Conservation (phyloP, 2,888 invertebrate species). For the Andrena haemorrhoa region DNA sequence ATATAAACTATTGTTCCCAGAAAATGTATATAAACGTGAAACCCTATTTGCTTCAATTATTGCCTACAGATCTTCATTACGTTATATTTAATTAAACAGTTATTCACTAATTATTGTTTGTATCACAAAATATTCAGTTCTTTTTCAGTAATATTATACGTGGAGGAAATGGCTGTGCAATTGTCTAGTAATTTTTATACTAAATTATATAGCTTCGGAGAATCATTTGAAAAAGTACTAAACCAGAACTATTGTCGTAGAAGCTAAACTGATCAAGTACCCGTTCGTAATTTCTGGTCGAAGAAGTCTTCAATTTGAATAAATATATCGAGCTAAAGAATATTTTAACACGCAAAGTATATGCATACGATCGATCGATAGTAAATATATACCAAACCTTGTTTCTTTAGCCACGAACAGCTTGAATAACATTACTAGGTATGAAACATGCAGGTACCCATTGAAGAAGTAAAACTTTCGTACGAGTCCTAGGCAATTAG, state of each 20-base stretch:
- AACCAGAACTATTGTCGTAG: neutral
- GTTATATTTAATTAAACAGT: constrained; percentile 14
- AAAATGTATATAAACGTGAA: neutral
- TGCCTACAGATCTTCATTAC: constrained; percentile 11
- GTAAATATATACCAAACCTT: constrained; percentile 13
- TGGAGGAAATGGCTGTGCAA: constrained; percentile 1
- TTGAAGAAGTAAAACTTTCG: constrained; percentile 29
- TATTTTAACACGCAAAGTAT: constrained; percentile 6
- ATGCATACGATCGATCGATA: constrained; percentile 2
- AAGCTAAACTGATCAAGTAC: neutral
- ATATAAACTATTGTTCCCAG: constrained; percentile 2
- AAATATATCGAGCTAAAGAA: neutral
- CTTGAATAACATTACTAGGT: constrained; percentile 10
- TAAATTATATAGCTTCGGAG: constrained; percentile 5
- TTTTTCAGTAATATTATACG: constrained; percentile 20
- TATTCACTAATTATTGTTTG: constrained; percentile 32
- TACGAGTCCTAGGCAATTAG: constrained; percentile 78
- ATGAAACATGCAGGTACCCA: constrained; percentile 32
- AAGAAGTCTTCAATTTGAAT: neutral
- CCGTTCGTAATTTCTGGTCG: neutral
- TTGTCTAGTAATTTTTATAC: constrained; percentile 18
- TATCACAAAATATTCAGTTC: constrained; percentile 61
- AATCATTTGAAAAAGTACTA: neutral
- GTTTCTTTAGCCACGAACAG: constrained; percentile 1
- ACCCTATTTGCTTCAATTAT: constrained; percentile 6